Evolutionary conservation across 2,113 vertebrate species (phyloP), one percentile per base, ranked within the genome.

Genomic region (Sus scrofa): DNA sequence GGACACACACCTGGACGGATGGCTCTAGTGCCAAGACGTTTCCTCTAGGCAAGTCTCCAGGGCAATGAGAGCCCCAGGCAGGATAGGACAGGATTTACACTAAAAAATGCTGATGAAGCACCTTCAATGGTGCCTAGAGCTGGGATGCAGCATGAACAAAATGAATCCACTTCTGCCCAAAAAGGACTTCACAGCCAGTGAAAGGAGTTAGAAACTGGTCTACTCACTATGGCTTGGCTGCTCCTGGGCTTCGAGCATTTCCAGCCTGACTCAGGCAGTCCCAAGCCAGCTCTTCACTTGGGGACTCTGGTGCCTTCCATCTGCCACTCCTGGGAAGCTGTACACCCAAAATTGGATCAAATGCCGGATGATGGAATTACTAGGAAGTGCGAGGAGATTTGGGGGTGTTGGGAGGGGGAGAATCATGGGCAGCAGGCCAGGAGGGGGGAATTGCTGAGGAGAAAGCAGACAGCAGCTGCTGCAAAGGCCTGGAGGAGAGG

Each of bases 321-420:
- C 89, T 97, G 95, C 68, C 56, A 30, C 62, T 60, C 56, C 82
- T 62, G 32, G 83, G 77, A 89, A 93, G 67, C 44, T 14, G 8
- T 26, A n/a, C 34, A 27, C 65, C 78, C 68, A 1, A 56, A 95
- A 97, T 94, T 83, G 39, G 78, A 95, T 96, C 81, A 96, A 94
- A 92, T 32, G 84, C 58, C 62, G 70, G 68, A 7, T 92, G 88
- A 97, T 95, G 60, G 32, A 92, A 95, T 97, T 96, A 96, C 34
- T 60, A 83, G 92, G 67, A 97, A 97, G 56, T 63, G 4, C 60
- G 74, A 75, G 19, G 73, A 39, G 22, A 81, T 27, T 2, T 26
- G 32, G n/a, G 73, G 73, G 34, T 13, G 11, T 8, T 16, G 34
- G 8, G 2, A 9, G 24, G 20, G 15, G 30, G 15, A 7, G 60